A percentile compares a stretch with the other conserved stretches of the same genome.
phyloP scores from a whole-genome alignment of 2,113 vertebrate genomes.

The Elephas maximus region DNA sequence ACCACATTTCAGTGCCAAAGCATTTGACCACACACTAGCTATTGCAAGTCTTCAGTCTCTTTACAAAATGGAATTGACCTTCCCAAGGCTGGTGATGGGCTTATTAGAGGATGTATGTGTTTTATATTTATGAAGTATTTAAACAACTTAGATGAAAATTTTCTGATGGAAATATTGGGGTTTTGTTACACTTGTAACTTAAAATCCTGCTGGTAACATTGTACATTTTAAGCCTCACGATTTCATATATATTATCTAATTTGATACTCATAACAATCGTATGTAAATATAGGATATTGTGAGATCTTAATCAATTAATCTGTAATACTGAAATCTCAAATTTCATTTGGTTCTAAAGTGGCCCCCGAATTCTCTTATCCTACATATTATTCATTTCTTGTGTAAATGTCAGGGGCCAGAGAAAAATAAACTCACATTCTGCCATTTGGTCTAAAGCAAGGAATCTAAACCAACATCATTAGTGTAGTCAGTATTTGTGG shows the following conservation, averaged over 20 bases:
- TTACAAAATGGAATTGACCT: conserved; percentile 38
- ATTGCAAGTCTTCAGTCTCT: neutral
- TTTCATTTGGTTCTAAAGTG: conserved; percentile 69
- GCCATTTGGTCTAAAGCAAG: conserved; percentile 65
- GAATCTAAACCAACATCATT: conserved; percentile 68
- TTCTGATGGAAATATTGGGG: neutral
- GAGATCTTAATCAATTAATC: conserved; percentile 63
- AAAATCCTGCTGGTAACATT: neutral
- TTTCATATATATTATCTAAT: neutral
- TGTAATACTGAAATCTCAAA: conserved; percentile 32
- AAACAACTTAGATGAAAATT: conserved; percentile 27
- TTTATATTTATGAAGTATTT: conserved; percentile 55
- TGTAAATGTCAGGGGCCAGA: conserved; percentile 80
- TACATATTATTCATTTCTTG: conserved; percentile 76
- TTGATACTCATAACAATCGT: neutral
- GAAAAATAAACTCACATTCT: conserved; percentile 77
- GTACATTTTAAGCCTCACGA: neutral
- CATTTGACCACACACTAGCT: neutral
- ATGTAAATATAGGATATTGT: neutral
- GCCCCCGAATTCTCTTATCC: conserved; percentile 62
- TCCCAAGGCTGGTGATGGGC: neutral
- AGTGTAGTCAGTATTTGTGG: conserved; percentile 46
- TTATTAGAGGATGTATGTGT: neutral
- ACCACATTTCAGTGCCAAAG: neutral
- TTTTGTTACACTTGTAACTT: conserved; percentile 29